Base-by-base conservation (phyloP, 2,113 vertebrate species). In the Felis catus region DNA sequence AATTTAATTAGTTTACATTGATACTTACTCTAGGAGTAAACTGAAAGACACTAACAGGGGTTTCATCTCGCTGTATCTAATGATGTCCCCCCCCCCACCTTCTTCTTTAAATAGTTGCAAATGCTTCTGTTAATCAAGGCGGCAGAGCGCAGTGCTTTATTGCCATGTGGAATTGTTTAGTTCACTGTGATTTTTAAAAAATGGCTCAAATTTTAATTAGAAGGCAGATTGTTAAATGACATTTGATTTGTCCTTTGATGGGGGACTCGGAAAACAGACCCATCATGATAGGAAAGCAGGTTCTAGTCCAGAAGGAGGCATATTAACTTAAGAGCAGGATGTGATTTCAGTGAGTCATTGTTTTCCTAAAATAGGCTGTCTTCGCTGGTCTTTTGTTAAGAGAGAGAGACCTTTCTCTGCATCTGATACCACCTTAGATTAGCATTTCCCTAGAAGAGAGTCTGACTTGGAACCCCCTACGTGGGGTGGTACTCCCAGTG, bases 71-170 rank as follows among this genome's bases (percentile, higher is more conserved):
- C 94, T 97, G 41, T 92, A 91, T 97, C 80, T 98, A 96, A 97
- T 94, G 87, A 92, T 84, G 65, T 97, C 61, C 92, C 84, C 94
- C 89, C 95, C 86, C 92, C 84, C 94, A 87, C 95, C 86, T 23
- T 93, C 68, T 87, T 71, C 25, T 94, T 97, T 97, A 98, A 98
- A 94, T 98, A 98, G 98, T 95, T 98, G 96, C 88, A 94, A 96
- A 94, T 86, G 82, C 81, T 87, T 84, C 96, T 96, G 36, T 98
- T 97, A 95, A 4, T 98, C 97, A 96, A 63, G 97, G 92, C 53
- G 45, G 86, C 80, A 68, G 85, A 91, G 82, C 92, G 27, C 1
- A 71, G n/a, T 91, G 90, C 91, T 97, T 96, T 97, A 76, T 95
- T 98, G 73, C 96, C 55, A 29, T 10, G 92, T 97, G 96, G 70